Conservation (phyloP, 2,888 invertebrate genomes). For the Ennomos quercinarius region DNA sequence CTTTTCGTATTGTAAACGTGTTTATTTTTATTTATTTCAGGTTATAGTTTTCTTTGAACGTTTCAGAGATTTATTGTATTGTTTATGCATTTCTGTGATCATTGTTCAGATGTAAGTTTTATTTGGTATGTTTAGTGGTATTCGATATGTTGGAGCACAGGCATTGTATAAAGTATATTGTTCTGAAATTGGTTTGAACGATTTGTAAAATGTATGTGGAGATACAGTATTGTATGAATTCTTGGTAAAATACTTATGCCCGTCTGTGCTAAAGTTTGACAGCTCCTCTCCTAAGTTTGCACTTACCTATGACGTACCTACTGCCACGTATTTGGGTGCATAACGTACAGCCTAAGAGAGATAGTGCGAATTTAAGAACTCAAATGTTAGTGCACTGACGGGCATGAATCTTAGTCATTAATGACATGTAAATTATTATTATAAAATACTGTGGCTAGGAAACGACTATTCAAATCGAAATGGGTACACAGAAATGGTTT, state of each 20-base stretch:
- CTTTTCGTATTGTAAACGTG: constrained; percentile 41
- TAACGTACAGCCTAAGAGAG: no score
- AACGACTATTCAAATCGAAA: constrained; percentile 2
- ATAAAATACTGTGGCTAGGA: neutral
- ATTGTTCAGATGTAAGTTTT: constrained; percentile 67
- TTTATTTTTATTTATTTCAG: constrained; percentile 59
- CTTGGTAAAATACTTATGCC: constrained; percentile 4
- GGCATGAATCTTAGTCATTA: neutral
- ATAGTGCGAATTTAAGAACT: no score
- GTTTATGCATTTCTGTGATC: constrained; percentile 83
- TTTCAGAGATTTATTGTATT: constrained; percentile 66
- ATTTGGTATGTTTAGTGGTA: constrained; percentile 60
- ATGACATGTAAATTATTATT: constrained; percentile 14
- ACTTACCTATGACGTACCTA: no score
- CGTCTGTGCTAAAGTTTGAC: no score
- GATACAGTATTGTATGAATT: constrained; percentile 6
- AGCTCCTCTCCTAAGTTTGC: no score
- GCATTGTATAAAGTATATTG: constrained; percentile 36
- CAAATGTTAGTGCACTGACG: no score
- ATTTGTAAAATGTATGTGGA: constrained; percentile 18
- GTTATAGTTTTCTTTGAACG: constrained; percentile 53
- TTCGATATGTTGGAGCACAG: constrained; percentile 63
- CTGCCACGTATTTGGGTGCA: no score
- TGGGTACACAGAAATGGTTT: constrained; percentile 16
- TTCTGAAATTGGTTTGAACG: constrained; percentile 31